Base-by-base conservation (phyloP, 2,888 invertebrate genomes). In the Esperia sulphurella region DNA sequence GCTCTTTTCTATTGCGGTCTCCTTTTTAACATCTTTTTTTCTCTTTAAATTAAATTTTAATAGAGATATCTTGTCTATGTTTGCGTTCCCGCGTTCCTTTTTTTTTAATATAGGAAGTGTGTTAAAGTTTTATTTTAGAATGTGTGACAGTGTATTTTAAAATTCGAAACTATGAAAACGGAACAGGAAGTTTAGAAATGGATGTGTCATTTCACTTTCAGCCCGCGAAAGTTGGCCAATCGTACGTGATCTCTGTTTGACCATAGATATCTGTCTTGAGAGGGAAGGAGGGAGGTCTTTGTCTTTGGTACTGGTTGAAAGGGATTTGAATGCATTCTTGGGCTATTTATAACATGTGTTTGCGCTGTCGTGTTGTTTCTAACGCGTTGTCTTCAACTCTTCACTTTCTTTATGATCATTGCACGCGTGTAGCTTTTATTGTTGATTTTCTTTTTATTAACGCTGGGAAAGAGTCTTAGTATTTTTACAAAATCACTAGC, bases 1-100 rank as follows among this genome's bases (percentile, higher is more conserved):
- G 83, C 83, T 83, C 79, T 73, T 62, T 50, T 53, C 54, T 57
- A 51, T 52, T 55, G 66, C 71, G 83, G 83, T 83, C 57, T 57
- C 51, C 50, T 57, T 47, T 54, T 13, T 14, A 41, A 31, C 13
- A 7, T n/a, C 3, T 1, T 14, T 33, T 10, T 48, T 14, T 8
- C 13, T 39, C 14, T 5, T 39, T 12, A 5, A 39, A n/a, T 33
- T 10, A 3, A 33, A 33, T 10, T 39, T 39, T 1, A n/a, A 35
- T 3, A 35, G n/a, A 35, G 6, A 35, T n/a, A n/a, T 6, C 35
- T n/a, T 31, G 35, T 35, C 35, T 35, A 14, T 37, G 13, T 12
- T 39, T 14, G 8, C 13, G 14, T 1, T 33, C 7, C 33, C 33
- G 8, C 10, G 33, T 33, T 8, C 10, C 5, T 33, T 33, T 33